Base-by-base conservation (phyloP, 1,140 invertebrate genomes). In the Paramacrobiotus metropolitanus region DNA sequence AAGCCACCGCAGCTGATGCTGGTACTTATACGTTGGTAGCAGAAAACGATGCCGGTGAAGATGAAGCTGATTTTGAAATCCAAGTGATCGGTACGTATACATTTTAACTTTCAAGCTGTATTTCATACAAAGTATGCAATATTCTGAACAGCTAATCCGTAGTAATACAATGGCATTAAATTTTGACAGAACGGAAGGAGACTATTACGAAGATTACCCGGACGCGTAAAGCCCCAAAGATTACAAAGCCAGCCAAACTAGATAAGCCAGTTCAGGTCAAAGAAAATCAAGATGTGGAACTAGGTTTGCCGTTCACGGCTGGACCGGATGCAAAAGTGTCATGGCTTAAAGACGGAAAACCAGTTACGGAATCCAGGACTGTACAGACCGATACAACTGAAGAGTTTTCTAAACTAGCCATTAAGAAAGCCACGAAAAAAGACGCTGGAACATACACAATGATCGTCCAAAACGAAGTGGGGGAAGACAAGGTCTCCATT, bases 401-500 rank as follows among this genome's bases (percentile, higher is more conserved):
- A 24, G 24, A 55, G 4, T 9, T 20, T 4, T 20, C 48, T 55
- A 15, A 24, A 4, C 76, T 98, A 29, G 93, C 87, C 0, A 95
- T 99, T 65, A 81, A 87, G 40, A 88, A 97, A 73, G 88, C 87
- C 1, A 87, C 82, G 66, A 88, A 89, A 65, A 73, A 89, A 15
- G 91, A 98, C 71, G 90, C 85, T 44, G 94, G 93, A 20, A 86
- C 88, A 2, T 98, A 97, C 71, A 81, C 84, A 65, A 82, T 98
- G 61, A 82, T 84, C 0, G 88, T 94, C 59, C 89, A 95, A 70
- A 99, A 99, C 74, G 87, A 94, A 65, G 79, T 96, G 15, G 95
- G 95, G 61, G 81, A 84, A 63, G 95, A 98, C 71, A 15, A 24
- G 15, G 15, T 55, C 15, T 55, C 48, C 48, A 55, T 55, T 55